Percentiles rank a stretch among this genome's conserved stretches.
Evolutionary conservation across 2,113 vertebrate species (phyloP).

Genomic region (Nothobranchius furzeri): DNA sequence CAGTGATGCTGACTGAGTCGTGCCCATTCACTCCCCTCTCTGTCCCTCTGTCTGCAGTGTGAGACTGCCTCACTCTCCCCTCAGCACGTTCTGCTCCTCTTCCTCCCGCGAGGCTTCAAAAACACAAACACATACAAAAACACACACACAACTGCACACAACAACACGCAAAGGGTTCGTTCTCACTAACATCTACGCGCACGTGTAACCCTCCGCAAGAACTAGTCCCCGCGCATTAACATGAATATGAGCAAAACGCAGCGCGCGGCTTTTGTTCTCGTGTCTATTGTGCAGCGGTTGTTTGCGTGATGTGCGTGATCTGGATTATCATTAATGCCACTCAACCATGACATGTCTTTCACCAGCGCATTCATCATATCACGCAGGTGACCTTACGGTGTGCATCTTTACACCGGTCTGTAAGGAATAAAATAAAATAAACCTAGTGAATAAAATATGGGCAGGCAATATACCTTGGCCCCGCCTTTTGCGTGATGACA

Average conservation of each 20-base stretch:
- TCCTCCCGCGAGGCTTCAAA: constrained; percentile 41
- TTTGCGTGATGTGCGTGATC: constrained; percentile 31
- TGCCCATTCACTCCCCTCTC: constrained; percentile 57
- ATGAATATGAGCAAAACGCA: constrained; percentile 2
- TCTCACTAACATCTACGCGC: not conserved
- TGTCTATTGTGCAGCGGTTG: constrained; percentile 33
- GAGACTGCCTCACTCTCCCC: constrained; percentile 27
- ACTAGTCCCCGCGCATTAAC: constrained; percentile 11
- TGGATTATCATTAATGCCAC: constrained; percentile 4
- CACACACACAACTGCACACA: constrained; percentile 23
- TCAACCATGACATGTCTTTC: constrained; percentile 13
- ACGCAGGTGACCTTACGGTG: constrained; percentile 59
- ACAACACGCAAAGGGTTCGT: constrained; percentile 3
- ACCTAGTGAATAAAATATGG: constrained; percentile 61
- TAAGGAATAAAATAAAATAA: constrained; percentile 56
- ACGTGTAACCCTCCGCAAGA: constrained; percentile 48
- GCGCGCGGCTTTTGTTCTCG: constrained; percentile 54
- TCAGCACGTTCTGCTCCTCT: constrained; percentile 43
- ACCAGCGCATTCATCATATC: constrained; percentile 53
- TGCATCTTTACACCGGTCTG: constrained; percentile 6
- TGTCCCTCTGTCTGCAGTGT: constrained; percentile 18
- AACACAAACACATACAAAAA: constrained; percentile 5
- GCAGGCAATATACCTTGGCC: too few species aligned
- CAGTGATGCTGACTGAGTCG: constrained; percentile 41
- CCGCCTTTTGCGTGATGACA: constrained; percentile 17